Percentiles rank a stretch among this genome's conserved stretches.
phyloP scores from a whole-genome alignment of 2,797 vertebrate species.

The Oreochromis grahami region DNA sequence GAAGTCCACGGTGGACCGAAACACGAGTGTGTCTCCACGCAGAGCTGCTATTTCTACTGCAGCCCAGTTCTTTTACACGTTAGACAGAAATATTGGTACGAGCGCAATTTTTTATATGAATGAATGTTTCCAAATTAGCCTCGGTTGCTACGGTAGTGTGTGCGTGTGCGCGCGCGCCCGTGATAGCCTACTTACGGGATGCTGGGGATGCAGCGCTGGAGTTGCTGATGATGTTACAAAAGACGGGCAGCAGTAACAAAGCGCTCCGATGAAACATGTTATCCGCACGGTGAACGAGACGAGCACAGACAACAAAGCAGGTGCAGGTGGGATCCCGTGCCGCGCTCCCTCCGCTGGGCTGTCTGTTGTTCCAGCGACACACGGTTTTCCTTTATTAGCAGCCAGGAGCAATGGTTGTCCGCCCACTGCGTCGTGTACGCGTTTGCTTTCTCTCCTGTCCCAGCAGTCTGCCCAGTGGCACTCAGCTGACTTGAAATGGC shows the following conservation, averaged over 20 bases:
- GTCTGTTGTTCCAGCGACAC: slow-evolving; percentile 2
- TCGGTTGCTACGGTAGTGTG: not conserved
- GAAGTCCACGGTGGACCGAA: not conserved
- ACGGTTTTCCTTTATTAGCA: slow-evolving; percentile 6
- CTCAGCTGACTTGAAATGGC: not conserved
- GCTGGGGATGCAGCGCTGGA: slow-evolving; percentile 46
- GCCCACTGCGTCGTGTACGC: not conserved
- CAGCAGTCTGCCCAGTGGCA: not conserved
- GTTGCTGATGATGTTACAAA: slow-evolving; percentile 45
- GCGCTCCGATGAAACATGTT: slow-evolving; percentile 47
- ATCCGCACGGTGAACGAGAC: not conserved
- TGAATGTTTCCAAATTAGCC: not conserved
- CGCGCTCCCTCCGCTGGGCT: not conserved
- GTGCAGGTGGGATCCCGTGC: not conserved
- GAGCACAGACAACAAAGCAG: not conserved
- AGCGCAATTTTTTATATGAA: not conserved
- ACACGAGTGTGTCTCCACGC: not conserved
- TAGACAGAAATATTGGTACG: not conserved
- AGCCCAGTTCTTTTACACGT: not conserved
- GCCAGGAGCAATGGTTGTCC: not conserved
- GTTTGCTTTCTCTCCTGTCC: not conserved
- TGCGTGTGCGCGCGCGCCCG: not conserved
- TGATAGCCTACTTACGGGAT: slow-evolving; percentile 69
- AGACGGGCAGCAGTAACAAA: slow-evolving; percentile 44
- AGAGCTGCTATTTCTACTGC: not conserved